A percentile compares a stretch with the other conserved stretches of the same genome.
These are phyloP conservation scores for Synergus itoensis DNA, from an alignment of 2,888 invertebrate genomes.

Conservation along the genomic window DNA sequence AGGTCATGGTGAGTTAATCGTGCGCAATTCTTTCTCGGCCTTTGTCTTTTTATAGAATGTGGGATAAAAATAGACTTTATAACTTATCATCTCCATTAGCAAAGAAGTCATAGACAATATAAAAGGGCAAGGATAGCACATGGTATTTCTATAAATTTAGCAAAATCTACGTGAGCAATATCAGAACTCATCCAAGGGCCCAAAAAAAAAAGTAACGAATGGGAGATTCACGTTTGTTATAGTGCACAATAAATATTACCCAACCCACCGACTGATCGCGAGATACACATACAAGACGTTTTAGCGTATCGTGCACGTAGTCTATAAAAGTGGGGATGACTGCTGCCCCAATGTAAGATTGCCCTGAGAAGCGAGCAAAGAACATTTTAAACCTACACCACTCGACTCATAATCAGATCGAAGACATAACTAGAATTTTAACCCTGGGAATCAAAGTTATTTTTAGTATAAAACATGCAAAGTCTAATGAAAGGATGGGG, in stretches of 20 bases:
- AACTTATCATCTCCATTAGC: slow-evolving; percentile 31
- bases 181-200: slow-evolving; percentile 18
- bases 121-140: slow-evolving; percentile 26
- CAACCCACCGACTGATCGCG: neutral
- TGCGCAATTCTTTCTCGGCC: slow-evolving; percentile 31
- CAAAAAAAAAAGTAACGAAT: neutral
- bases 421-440: slow-evolving; percentile 17
- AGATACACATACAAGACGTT: slow-evolving; percentile 10
- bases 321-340: slow-evolving; percentile 18
- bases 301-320: slow-evolving; percentile 26
- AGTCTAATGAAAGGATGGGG: neutral
- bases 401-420: slow-evolving; percentile 24
- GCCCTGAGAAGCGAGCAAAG: slow-evolving; percentile 10
- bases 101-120: slow-evolving; percentile 31
- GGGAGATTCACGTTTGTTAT: neutral
- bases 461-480: slow-evolving; percentile 15
- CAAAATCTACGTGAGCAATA: neutral
- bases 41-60: slow-evolving; percentile 28
- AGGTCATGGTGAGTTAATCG: slow-evolving; percentile 31
- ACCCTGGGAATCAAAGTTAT: neutral
- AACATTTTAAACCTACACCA: slow-evolving; percentile 24
- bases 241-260: slow-evolving; percentile 15
- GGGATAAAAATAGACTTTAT: slow-evolving; percentile 28
- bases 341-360: neutral
- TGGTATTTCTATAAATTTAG: neutral